Evolutionary conservation across 2,888 invertebrate genomes (phyloP), one percentile per base, ranked within the genome.

Genomic region (Lithophane semibrunnea): DNA sequence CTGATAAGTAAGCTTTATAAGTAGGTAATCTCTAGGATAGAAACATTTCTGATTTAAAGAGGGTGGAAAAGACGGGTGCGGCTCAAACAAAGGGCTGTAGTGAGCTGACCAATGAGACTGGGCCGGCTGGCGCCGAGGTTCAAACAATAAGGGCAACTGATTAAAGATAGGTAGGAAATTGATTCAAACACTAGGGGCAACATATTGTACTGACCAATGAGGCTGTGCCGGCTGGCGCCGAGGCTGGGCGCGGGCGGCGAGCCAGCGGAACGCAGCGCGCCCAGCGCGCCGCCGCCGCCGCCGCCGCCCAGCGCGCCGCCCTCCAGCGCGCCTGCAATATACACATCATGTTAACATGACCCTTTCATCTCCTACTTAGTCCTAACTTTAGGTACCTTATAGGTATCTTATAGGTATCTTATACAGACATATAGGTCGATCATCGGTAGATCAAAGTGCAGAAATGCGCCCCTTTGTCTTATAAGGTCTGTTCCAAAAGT

Each of bases 161-260:
- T 58, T 24, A 24, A 24, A 60, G 8, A 29, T 60, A 60, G 60
- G 16, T 16, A 10, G 29, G 29, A 37, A 18, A 61, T 37, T 18
- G 18, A 61, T 37, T 9, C 1, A 29, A 18, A 60, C 10, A 60
- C 24, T 18, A 47, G 1, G 47, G 44, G 56, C 37, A 58, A 21
- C 21, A n/a, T 29, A 47, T n/a, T 63, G 63, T 63, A 88, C 91
- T 92, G 87, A 97, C 96, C 96, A 91, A 95, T 96, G 93, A 95
- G 96, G 92, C 96, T 96, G 94, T 96, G 96, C 94, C 96, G 96
- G 92, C 96, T 96, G 94, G 96, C 95, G 92, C 95, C 95, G 90
- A 96, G 96, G 92, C 96, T 96, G 94, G 94, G 95, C 94, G 95
- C 96, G 95, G 95, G 96, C 95, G 96, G 96, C 94, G 96, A 96